Conservation (phyloP, 2,888 invertebrate species). For the Unio delphinus region DNA sequence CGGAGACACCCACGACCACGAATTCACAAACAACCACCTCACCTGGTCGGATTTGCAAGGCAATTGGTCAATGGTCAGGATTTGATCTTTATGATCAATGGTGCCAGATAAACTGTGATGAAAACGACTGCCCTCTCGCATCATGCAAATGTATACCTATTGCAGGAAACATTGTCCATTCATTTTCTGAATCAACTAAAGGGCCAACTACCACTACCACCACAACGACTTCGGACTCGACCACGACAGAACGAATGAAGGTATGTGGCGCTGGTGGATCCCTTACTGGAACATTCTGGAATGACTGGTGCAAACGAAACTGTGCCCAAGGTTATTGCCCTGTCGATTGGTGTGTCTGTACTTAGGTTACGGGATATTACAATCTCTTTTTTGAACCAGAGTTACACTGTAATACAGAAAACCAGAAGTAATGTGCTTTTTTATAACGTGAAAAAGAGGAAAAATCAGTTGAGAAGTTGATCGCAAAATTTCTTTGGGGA, state of each 20-base stretch:
- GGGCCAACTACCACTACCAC: too few species aligned
- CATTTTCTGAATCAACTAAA: too few species aligned
- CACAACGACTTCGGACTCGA: too few species aligned
- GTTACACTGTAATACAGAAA: too few species aligned
- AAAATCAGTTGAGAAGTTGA: too few species aligned
- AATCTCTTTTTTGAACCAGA: too few species aligned
- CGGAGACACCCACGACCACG: too few species aligned
- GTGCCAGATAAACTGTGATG: constrained; percentile 23
- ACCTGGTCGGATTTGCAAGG: constrained; percentile 11
- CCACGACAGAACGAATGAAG: too few species aligned
- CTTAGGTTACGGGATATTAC: background rate
- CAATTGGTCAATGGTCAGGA: constrained; percentile 25
- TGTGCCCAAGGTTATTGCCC: constrained; percentile 25
- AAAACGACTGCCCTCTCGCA: constrained; percentile 20
- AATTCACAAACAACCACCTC: too few species aligned
- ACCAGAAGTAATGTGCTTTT: too few species aligned
- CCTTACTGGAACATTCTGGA: constrained; percentile 22
- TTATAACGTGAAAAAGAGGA: too few species aligned
- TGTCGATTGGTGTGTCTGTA: constrained; percentile 17
- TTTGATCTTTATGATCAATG: constrained; percentile 18
- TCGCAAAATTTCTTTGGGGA: too few species aligned
- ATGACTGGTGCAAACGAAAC: constrained; percentile 24
- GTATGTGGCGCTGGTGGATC: constrained; percentile 18
- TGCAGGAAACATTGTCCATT: background rate
- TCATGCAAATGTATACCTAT: constrained; percentile 19